Conservation (phyloP, 2,888 invertebrate species). For the Ashinkailepas kermadecensis region DNA sequence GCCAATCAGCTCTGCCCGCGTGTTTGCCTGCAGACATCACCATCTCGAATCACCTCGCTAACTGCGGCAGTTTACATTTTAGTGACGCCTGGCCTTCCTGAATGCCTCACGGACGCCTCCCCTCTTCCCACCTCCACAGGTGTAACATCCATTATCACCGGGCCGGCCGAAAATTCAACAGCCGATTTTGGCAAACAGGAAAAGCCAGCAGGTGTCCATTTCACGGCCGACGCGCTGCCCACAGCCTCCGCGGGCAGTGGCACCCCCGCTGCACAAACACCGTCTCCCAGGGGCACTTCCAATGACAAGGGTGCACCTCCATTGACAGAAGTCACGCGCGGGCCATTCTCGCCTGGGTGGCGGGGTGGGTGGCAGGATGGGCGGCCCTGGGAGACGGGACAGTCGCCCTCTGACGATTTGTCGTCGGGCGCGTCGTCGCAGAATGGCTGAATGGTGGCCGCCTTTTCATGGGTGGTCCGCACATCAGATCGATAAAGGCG, state of each 20-base stretch:
- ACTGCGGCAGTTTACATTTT: background rate
- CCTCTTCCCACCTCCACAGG: background rate
- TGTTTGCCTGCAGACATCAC: too few relatives aligned
- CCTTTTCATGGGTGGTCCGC: conserved; percentile 13
- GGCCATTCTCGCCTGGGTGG: background rate
- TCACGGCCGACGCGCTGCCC: background rate
- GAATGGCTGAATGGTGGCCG: conserved; percentile 9
- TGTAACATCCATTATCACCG: background rate
- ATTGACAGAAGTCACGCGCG: conserved; percentile 7
- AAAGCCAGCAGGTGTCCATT: background rate
- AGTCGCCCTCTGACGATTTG: background rate
- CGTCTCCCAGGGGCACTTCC: background rate
- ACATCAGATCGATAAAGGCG: background rate
- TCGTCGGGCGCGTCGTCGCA: background rate
- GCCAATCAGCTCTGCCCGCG: too few relatives aligned
- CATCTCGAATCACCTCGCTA: too few relatives aligned
- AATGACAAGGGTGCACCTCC: background rate
- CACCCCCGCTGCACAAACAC: background rate
- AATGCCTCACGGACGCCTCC: background rate
- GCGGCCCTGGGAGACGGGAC: background rate
- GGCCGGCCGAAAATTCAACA: background rate
- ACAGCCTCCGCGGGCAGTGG: too few relatives aligned
- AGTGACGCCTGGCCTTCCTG: background rate
- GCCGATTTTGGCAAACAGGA: background rate
- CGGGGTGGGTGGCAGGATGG: background rate